These are phyloP conservation scores for Camponotus vicinus DNA, from an alignment of 1,140 invertebrate genomes.

Conservation along the genomic window DNA sequence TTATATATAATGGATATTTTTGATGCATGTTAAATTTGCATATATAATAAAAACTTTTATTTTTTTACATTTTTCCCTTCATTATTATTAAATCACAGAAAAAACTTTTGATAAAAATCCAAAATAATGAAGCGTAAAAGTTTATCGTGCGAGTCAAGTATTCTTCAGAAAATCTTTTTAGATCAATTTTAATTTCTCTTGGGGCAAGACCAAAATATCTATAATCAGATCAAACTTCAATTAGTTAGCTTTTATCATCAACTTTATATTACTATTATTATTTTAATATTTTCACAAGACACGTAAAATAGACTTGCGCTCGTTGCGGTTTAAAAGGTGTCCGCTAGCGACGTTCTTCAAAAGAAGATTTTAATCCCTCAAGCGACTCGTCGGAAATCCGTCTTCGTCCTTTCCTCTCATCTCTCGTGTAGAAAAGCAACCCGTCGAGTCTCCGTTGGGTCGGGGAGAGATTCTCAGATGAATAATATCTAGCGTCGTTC, in stretches of 20 bases:
- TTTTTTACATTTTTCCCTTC: not conserved
- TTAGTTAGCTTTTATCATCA: constrained; percentile 3
- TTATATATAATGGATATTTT: not conserved
- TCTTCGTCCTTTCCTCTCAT: constrained; percentile 51
- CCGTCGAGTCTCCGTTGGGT: constrained; percentile 25
- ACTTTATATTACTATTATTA: not conserved
- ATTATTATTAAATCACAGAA: not conserved
- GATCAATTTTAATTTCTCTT: not conserved
- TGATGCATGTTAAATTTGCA: no score
- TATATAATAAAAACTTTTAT: not conserved
- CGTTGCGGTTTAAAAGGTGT: constrained; percentile 19
- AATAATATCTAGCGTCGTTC: constrained; percentile 61
- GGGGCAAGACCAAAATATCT: not conserved
- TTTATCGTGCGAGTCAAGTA: not conserved
- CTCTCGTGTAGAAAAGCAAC: constrained; percentile 45
- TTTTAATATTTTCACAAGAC: not conserved
- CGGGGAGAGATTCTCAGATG: constrained; percentile 52
- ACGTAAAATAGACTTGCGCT: constrained; percentile 2
- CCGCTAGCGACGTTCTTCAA: not conserved
- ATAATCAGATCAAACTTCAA: not conserved
- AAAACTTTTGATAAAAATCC: not conserved
- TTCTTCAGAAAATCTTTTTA: not conserved
- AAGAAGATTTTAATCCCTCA: constrained; percentile 50
- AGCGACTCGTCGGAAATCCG: constrained; percentile 51
- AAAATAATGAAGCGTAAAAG: not conserved